Conservation (phyloP, 2,888 invertebrate genomes). For the Dicyrtoma fusca region DNA sequence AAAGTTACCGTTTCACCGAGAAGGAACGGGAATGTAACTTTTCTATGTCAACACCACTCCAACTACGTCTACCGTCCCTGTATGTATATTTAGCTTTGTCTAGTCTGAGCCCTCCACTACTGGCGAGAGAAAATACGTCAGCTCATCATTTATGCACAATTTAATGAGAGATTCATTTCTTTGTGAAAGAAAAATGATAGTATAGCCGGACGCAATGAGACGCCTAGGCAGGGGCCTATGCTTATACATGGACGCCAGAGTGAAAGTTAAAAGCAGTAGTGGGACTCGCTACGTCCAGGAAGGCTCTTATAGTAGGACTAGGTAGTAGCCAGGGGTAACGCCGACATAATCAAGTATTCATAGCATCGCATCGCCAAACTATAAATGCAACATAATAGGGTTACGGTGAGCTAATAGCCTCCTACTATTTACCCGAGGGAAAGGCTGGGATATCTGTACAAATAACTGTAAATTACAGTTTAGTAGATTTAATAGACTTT, state of each 20-base stretch:
- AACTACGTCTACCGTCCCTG: not conserved
- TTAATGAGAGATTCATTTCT: conserved; percentile 25
- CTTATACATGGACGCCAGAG: too few relatives aligned
- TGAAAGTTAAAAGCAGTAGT: too few relatives aligned
- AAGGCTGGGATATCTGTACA: conserved; percentile 7
- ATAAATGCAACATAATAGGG: not conserved
- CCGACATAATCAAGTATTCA: too few relatives aligned
- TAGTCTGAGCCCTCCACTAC: too few relatives aligned
- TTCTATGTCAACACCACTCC: conserved; percentile 20
- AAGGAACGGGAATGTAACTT: conserved; percentile 16
- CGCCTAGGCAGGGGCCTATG: too few relatives aligned
- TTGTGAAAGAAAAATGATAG: conserved; percentile 32
- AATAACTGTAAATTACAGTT: conserved; percentile 1
- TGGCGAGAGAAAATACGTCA: not conserved
- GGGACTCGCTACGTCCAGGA: too few relatives aligned
- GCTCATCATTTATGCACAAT: conserved; percentile 33
- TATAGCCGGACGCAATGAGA: too few relatives aligned
- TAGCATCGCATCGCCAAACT: too few relatives aligned
- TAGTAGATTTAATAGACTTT: conserved; percentile 3
- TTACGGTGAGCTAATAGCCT: not conserved
- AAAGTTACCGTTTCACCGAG: too few relatives aligned
- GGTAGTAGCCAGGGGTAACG: too few relatives aligned
- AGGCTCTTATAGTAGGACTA: too few relatives aligned
- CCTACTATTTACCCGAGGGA: conserved; percentile 12
- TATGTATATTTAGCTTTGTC: not conserved